These are phyloP conservation scores for Cinclus mexicanus DNA, from an alignment of 2,113 vertebrate species.

Conservation along the genomic window DNA sequence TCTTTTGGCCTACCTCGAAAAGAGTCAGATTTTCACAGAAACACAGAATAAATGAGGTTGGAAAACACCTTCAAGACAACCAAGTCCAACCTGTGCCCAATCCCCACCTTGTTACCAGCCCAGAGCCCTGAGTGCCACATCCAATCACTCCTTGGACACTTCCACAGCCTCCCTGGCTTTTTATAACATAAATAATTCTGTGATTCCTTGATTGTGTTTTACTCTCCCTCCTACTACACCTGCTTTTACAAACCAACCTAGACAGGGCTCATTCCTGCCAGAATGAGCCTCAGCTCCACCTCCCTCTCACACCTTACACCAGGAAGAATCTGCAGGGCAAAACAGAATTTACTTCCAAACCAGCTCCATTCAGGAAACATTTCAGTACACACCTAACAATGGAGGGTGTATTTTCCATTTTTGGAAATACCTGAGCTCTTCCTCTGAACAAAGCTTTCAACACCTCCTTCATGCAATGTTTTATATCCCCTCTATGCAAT, in stretches of 20 bases:
- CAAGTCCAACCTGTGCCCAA: not conserved
- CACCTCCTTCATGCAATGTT: not conserved
- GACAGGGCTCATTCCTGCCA: not conserved
- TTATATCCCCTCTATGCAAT: not conserved
- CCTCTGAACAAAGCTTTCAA: not conserved
- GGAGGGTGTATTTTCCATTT: not conserved
- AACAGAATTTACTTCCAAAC: not conserved
- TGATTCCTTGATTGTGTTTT: not conserved
- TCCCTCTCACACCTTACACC: not conserved
- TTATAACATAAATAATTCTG: not conserved
- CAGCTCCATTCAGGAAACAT: not conserved
- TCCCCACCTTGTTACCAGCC: not conserved
- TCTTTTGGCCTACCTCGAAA: not conserved
- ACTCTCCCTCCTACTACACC: not conserved
- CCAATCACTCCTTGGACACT: not conserved
- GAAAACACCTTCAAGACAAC: not conserved
- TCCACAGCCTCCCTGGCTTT: not conserved
- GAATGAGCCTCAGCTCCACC: not conserved
- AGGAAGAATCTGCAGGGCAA: not conserved
- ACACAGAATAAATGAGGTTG: not conserved
- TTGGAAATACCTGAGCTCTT: not conserved
- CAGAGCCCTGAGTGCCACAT: not conserved
- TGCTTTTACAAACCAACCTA: not conserved
- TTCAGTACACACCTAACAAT: not conserved
- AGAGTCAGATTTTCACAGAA: not conserved